Conservation (phyloP, 2,888 invertebrate species). For the Drosophila nigritarsus region DNA sequence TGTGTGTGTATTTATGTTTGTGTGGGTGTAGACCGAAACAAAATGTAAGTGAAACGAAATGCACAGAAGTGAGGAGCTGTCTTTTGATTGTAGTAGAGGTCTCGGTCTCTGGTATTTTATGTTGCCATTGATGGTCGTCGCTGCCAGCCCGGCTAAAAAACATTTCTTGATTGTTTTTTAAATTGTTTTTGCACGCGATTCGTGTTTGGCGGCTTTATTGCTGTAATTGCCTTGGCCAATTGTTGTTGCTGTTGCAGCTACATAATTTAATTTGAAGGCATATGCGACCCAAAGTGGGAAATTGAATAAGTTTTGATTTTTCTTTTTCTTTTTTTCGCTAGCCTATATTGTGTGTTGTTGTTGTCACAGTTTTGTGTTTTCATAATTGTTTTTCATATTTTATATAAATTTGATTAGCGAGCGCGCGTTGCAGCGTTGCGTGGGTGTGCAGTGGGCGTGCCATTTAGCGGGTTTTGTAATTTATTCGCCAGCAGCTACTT, state of each 20-base stretch:
- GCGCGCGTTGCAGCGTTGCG: constrained; percentile 21
- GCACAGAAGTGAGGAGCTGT: constrained; percentile 29
- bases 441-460: constrained; percentile 28
- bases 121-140: constrained; percentile 50
- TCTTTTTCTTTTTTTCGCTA: background rate
- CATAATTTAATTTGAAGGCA: constrained; percentile 80
- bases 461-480: constrained; percentile 35
- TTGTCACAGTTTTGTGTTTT: constrained; percentile 43
- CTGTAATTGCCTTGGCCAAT: constrained; percentile 67
- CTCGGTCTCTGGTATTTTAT: constrained; percentile 63
- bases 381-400: constrained; percentile 27
- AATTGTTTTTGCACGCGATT: constrained; percentile 82
- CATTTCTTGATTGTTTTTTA: constrained; percentile 78
- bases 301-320: constrained; percentile 81
- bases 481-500: constrained; percentile 35
- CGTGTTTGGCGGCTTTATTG: constrained; percentile 76
- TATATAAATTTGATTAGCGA: constrained; percentile 81
- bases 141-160: constrained; percentile 15
- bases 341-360: constrained; percentile 1
- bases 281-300: constrained; percentile 75
- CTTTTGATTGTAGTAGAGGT: constrained; percentile 38
- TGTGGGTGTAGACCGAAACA: constrained; percentile 45
- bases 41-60: constrained; percentile 27
- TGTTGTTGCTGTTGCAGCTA: constrained; percentile 55
- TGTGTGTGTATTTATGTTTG: constrained; percentile 31